Evolutionary conservation across 2,888 invertebrate genomes (phyloP), one percentile per base, ranked within the genome.

Genomic region (Heliconius aoede): DNA sequence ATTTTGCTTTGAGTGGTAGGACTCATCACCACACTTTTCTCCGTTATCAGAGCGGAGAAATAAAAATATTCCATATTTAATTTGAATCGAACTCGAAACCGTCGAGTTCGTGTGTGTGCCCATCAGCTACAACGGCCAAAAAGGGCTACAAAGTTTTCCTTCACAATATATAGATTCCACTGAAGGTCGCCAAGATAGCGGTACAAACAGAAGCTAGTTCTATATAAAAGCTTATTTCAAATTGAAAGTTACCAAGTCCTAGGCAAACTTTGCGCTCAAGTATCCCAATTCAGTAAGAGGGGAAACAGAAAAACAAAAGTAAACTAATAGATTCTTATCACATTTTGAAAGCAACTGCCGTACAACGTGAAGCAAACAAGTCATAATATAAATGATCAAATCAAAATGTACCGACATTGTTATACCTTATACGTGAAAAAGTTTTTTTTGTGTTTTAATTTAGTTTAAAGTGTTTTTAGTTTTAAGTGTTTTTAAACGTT

Each of bases 311-410:
- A 72, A 60, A 60, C 60, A 36, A 72, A 72, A 40, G 13, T 72
- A 72, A 72, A 72, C 24, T 28, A 72, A 72, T 72, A 61, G 60
- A 72, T 72, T 72, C 72, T 26, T 72, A 72, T 72, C 72, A 72
- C 72, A 72, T 36, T n/a, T 61, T 61, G 72, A 60, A 72, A 36
- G 60, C 24, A 40, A 58, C 72, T 61, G 18, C 18, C 4, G 26
- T 36, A 72, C 58, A 40, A 72, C 9, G 13, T 26, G 7, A 26
- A 40, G 26, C 24, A 26, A 60, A 36, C 2, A 60, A 55, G 13
- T 69, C 30, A 32, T 69, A 30, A 13, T 55, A 51, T 69, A 69
- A 30, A n/a, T 55, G 15, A 55, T n/a, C n/a, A 30, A 69, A 69
- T 40, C 55, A 55, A 69, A 51, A 69, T 24, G 55, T 69, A 30